A percentile compares a stretch with the other conserved stretches of the same genome.
Conservation (phyloP, 2,888 invertebrate species). For the Heliconius cydno region DNA sequence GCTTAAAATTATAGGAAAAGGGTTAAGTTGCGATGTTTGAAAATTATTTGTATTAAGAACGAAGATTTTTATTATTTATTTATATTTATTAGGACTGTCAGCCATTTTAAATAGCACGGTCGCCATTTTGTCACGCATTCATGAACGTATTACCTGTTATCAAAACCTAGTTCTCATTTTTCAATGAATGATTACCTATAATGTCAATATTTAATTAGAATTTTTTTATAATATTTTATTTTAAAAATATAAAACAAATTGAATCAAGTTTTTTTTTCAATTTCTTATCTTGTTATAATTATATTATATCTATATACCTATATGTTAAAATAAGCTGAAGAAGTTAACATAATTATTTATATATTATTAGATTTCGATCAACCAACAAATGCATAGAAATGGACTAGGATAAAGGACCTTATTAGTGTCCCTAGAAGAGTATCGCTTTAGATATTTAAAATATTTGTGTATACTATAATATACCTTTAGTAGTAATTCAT, state of each 20-base stretch:
- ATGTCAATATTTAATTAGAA: neutral
- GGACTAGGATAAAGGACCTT: constrained; percentile 19
- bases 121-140: neutral
- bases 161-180: neutral
- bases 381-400: neutral
- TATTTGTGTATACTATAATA: neutral
- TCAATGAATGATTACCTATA: neutral
- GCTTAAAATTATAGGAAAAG: neutral
- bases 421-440: neutral
- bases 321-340: neutral
- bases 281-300: neutral
- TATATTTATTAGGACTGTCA: neutral
- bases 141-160: neutral
- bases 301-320: neutral
- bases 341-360: neutral
- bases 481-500: neutral
- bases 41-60: neutral
- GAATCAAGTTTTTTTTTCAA: neutral
- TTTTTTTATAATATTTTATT: neutral
- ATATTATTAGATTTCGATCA: neutral
- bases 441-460: neutral
- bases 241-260: neutral
- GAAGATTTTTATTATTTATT: neutral
- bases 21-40: neutral
- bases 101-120: neutral